Conservation (phyloP, 2,797 vertebrate species). For the Loris lydekkerianus region DNA sequence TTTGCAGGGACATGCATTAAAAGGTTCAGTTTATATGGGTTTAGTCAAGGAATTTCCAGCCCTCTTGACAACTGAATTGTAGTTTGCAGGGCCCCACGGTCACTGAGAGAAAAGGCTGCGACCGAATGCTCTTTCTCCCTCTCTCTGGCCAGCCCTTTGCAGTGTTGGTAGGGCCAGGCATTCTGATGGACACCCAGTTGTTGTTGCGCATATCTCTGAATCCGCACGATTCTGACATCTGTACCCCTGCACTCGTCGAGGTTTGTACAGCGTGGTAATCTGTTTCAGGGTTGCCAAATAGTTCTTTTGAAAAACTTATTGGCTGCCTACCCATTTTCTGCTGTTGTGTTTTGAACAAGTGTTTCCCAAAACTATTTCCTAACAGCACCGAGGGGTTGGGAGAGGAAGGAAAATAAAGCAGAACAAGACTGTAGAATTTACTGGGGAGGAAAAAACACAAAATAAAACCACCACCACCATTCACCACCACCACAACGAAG, state of each 20-base stretch:
- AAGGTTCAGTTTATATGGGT: not conserved
- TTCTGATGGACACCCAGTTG: not conserved
- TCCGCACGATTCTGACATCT: slow-evolving; percentile 68
- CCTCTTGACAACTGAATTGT: not conserved
- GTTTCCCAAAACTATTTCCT: slow-evolving; percentile 89
- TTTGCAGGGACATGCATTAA: not conserved
- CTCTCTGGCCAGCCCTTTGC: slow-evolving; percentile 32
- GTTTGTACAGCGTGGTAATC: slow-evolving; percentile 60
- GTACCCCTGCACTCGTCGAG: slow-evolving; percentile 19
- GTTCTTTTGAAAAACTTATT: slow-evolving; percentile 82
- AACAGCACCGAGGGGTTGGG: slow-evolving; percentile 68
- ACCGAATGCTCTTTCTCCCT: not conserved
- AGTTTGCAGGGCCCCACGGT: not conserved
- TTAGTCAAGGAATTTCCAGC: slow-evolving; percentile 60
- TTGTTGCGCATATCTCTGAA: not conserved
- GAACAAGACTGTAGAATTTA: slow-evolving; percentile 68
- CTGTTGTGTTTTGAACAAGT: slow-evolving; percentile 88
- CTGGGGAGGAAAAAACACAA: slow-evolving; percentile 72
- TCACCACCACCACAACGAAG: not conserved
- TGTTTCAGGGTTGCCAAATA: slow-evolving; percentile 68
- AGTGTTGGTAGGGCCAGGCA: not conserved
- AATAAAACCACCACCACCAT: slow-evolving; percentile 69
- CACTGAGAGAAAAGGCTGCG: not conserved
- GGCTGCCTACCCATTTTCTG: slow-evolving; percentile 80
- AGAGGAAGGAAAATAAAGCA: slow-evolving; percentile 36